Evolutionary conservation across 2,888 invertebrate species (phyloP), one percentile per base, ranked within the genome.

Genomic region (Xanthorhoe designata): DNA sequence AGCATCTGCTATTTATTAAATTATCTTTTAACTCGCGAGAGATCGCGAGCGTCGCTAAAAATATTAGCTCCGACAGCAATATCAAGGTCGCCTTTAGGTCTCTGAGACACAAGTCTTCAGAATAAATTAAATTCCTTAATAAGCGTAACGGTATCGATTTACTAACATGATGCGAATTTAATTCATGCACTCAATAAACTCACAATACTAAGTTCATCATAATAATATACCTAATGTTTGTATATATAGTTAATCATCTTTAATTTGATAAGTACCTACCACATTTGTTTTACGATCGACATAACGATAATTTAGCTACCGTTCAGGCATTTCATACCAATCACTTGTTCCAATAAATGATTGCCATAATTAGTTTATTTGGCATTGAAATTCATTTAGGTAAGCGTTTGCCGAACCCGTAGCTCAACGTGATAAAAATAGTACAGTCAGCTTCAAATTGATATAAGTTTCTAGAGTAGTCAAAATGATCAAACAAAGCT

Each of bases 1-100:
- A 79, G 63, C 80, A 83, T 79, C 79, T 82, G 84, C 77, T 78
- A 77, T 80, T 78, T 80, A 88, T 88, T 85, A 84, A 58, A 86
- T 83, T 84, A 76, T 87, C 84, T 82, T 87, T 85, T 83, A 84
- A 78, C 83, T 83, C 83, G 83, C 60, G 59, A 75, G 78, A 74
- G 86, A 85, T 84, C 86, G 84, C 79, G 82, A 82, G 80, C 82
- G 78, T 71, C 75, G 83, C 90, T 90, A 91, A 90, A 91, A 90
- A 91, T 92, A 91, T 87, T 82, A 79, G 83, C 84, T 84, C 82
- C 80, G 84, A 83, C 83, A 72, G 78, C 87, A 90, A 84, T 88
- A 90, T 91, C 91, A 92, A 92, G 92, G 92, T 81, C 59, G 51
- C 71, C 72, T 73, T 76, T 83, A 78, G n/a, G n/a, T 80, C 81